Base-by-base conservation (phyloP, 2,888 invertebrate genomes). In the Adelphocoris suturalis region DNA sequence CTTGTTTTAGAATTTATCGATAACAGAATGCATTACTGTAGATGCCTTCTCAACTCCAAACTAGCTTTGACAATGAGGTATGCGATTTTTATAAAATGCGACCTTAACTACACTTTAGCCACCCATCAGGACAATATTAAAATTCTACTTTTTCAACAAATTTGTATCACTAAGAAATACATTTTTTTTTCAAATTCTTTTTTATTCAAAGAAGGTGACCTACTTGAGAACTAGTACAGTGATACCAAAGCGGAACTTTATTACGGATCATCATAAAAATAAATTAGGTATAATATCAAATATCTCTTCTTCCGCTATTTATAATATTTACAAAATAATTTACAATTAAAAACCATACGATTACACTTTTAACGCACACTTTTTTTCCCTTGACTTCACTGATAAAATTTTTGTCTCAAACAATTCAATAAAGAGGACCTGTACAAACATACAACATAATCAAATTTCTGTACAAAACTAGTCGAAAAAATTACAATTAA, bases 361-460 rank as follows among this genome's bases (percentile, higher is more conserved):
- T 90, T 81, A 89, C 89, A 90, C 86, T 82, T 37, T 87, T 86
- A 91, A 55, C 87, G 57, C 85, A 78, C 80, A 52, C 47, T 90
- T 89, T 76, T 88, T 88, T 90, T 88, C 88, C 61, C 52, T 48
- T 88, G 88, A 88, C 88, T 88, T 88, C 61, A 52, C 78, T 86
- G 85, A 91, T 91, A 90, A 91, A 91, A 90, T 91, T 91, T 61
- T 19, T 23, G 5, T 68, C 90, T 78, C 27, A 68, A 88, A 91
- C 90, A 89, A 89, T 90, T 89, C 90, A 87, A 91, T 91, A 90
- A 90, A 89, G 90, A 90, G 91, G 90, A 90, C 90, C 91, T 91
- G 91, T 91, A 91, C 91, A 91, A 91, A 91, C 91, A 91, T 90
- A 89, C 75, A 91, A 88, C 88, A 55, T 75, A 86, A 76, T 75